phyloP scores from a whole-genome alignment of 2,797 vertebrate genomes.

The Cottoperca gobio region DNA sequence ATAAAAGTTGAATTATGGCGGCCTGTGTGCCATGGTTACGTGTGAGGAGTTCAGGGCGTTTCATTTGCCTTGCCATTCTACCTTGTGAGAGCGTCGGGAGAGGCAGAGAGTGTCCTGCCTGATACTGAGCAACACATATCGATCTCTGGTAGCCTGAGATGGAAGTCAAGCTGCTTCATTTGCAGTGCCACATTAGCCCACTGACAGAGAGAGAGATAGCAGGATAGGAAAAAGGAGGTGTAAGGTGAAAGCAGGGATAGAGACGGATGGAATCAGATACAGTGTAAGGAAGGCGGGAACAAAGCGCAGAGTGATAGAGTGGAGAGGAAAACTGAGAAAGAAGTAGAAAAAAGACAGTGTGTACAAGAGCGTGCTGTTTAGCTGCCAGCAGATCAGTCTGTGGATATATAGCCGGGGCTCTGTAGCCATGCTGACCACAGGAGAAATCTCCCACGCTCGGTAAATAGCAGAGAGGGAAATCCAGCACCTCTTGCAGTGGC shows the following conservation, averaged over 20 bases:
- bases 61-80: slow-evolving; percentile 65
- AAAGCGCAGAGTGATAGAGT: slow-evolving; percentile 41
- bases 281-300: slow-evolving; percentile 56
- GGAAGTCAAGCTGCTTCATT: slow-evolving; percentile 83
- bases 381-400: slow-evolving; percentile 58
- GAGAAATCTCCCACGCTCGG: slow-evolving; percentile 77
- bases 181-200: slow-evolving; percentile 78
- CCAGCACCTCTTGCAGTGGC: slow-evolving; percentile 76
- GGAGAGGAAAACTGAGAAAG: slow-evolving; percentile 39
- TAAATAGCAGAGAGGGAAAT: slow-evolving; percentile 81
- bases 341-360: slow-evolving; percentile 44
- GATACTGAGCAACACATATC: slow-evolving; percentile 82
- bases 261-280: slow-evolving; percentile 65
- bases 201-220: slow-evolving; percentile 62
- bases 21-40: slow-evolving; percentile 54
- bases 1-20: slow-evolving; percentile 73
- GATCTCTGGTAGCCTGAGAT: slow-evolving; percentile 80
- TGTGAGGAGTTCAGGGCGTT: slow-evolving; percentile 63
- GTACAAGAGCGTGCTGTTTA: slow-evolving; percentile 48
- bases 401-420: slow-evolving; percentile 46
- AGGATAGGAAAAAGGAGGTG: slow-evolving; percentile 40
- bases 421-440: slow-evolving; percentile 75
- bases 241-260: slow-evolving; percentile 49
- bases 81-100: slow-evolving; percentile 50
- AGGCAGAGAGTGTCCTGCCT: slow-evolving; percentile 68